Conservation (phyloP, 2,888 invertebrate genomes). For the Priocnemis perturbator region DNA sequence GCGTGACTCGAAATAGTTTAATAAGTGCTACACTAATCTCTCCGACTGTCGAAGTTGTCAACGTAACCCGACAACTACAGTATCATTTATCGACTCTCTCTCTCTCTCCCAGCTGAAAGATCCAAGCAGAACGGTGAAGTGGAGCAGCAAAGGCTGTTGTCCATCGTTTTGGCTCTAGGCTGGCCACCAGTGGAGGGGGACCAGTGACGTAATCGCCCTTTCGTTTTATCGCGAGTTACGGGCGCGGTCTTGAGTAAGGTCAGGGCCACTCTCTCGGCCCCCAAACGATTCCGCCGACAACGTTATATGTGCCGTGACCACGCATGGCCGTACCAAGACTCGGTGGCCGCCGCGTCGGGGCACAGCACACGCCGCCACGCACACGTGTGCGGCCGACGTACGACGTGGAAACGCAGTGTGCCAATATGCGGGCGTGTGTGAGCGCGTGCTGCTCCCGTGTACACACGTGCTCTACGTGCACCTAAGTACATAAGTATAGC, state of each 20-base stretch:
- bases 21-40: too few relatives aligned
- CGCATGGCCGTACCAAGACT: conserved; percentile 53
- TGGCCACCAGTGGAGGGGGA: conserved; percentile 15
- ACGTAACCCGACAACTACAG: too few relatives aligned
- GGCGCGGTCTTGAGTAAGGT: conserved; percentile 65
- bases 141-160: too few relatives aligned
- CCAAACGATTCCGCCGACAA: conserved; percentile 46
- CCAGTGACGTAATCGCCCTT: conserved; percentile 58
- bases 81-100: too few relatives aligned
- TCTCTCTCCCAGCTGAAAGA: too few relatives aligned
- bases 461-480: conserved; percentile 44
- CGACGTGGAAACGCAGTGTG: conserved; percentile 16
- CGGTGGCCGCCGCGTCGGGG: conserved; percentile 42
- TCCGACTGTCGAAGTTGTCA: too few relatives aligned
- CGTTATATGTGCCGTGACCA: conserved; percentile 55
- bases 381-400: conserved; percentile 19
- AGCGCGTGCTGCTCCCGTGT: conserved; percentile 4
- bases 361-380: conserved; percentile 27
- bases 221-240: conserved; percentile 56
- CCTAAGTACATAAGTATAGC: conserved; percentile 62
- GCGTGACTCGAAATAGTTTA: too few relatives aligned
- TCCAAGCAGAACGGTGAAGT: not conserved
- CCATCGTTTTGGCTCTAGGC: too few relatives aligned
- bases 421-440: conserved; percentile 17
- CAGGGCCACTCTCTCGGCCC: conserved; percentile 62